A percentile compares a stretch with the other conserved stretches of the same genome.
Conservation (phyloP, 2,888 invertebrate genomes). For the Polietes domitor region DNA sequence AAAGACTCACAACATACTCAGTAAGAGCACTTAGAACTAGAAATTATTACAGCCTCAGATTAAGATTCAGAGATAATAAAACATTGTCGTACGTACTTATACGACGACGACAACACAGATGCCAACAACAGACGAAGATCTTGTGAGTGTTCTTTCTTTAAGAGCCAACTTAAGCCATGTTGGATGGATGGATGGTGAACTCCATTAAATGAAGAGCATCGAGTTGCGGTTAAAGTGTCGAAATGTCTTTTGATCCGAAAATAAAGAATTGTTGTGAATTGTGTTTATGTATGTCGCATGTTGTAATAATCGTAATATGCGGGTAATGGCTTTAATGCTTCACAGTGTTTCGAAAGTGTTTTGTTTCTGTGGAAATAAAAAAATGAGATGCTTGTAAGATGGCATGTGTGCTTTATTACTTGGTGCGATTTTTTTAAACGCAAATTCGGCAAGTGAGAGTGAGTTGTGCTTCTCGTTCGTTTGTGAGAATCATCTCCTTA, state of each 20-base stretch:
- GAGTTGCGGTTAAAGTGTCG: slow-evolving; percentile 5
- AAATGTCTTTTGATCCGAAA: background rate
- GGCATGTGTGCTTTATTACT: too few relatives aligned
- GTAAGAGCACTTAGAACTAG: background rate
- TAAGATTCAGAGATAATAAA: background rate
- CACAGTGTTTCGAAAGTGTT: too few relatives aligned
- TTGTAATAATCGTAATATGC: background rate
- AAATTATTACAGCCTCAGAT: background rate
- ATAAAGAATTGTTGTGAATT: background rate
- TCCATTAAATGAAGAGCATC: background rate
- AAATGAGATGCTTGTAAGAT: too few relatives aligned
- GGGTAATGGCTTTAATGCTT: background rate
- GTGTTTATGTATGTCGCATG: too few relatives aligned
- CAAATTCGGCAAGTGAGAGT: too few relatives aligned
- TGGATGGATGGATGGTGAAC: too few relatives aligned
- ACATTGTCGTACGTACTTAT: background rate
- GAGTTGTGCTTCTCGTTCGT: too few relatives aligned
- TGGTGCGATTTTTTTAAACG: too few relatives aligned
- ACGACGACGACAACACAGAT: background rate
- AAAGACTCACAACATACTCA: background rate
- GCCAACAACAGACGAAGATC: background rate
- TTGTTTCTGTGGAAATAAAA: too few relatives aligned
- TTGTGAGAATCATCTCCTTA: too few relatives aligned
- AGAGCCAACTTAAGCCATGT: background rate
- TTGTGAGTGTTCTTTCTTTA: background rate